Evolutionary conservation across 53 echinoderm and acorn worm genomes (phyloP).

Genomic region (Paelopatides confundens): DNA sequence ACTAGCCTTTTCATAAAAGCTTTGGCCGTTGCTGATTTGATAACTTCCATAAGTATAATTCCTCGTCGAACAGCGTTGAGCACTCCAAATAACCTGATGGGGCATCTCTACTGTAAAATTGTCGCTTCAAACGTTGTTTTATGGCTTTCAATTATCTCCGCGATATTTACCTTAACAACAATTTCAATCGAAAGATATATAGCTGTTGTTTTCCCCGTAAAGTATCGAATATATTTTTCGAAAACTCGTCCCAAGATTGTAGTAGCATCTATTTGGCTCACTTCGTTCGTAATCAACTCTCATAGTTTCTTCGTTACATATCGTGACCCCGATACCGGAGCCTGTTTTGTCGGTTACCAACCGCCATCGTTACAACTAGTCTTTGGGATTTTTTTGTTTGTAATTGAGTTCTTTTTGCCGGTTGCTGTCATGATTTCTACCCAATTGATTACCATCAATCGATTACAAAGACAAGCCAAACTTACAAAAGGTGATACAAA

Average conservation of each 20-base stretch:
- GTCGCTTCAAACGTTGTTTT: not conserved
- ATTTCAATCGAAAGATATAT: constrained; percentile 16
- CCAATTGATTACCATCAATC: constrained; percentile 64
- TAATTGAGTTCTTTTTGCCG: constrained; percentile 70
- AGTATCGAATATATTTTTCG: not conserved
- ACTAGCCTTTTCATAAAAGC: constrained; percentile 69
- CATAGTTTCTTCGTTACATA: not conserved
- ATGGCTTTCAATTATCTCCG: not conserved
- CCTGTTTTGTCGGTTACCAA: not conserved
- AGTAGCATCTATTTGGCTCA: not conserved
- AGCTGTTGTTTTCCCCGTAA: constrained; percentile 7
- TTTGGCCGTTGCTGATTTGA: constrained; percentile 60
- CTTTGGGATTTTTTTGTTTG: constrained; percentile 69
- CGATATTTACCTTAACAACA: not conserved
- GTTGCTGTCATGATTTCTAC: constrained; percentile 76
- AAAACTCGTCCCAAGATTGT: not conserved
- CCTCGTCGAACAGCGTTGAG: not conserved
- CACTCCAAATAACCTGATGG: not conserved
- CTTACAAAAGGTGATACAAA: not conserved
- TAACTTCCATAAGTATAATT: not conserved
- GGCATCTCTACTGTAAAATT: constrained; percentile 6
- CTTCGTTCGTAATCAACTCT: not conserved
- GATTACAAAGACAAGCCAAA: constrained; percentile 50
- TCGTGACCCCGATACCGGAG: not conserved
- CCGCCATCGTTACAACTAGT: constrained; percentile 52